Evolutionary conservation across 2,888 invertebrate genomes (phyloP).

Genomic region (Heliothis peltigera): DNA sequence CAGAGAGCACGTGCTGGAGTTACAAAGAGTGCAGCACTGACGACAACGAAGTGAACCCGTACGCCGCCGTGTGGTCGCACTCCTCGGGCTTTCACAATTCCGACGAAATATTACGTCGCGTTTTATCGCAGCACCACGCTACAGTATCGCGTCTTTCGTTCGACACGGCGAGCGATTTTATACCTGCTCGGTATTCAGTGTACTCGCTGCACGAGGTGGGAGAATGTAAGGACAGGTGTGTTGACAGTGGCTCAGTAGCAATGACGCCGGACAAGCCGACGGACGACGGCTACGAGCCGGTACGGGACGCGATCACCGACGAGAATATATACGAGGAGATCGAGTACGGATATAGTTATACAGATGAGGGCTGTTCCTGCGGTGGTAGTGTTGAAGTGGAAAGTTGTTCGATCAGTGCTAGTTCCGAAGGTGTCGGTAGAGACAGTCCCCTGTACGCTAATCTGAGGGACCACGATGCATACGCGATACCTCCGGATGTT

Average conservation of each 20-base stretch:
- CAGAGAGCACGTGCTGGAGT: constrained; percentile 86
- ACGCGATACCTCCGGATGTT: constrained; percentile 86
- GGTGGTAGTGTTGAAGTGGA: constrained; percentile 87
- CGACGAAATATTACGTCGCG: constrained; percentile 79
- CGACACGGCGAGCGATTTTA: constrained; percentile 82
- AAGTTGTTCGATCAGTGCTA: constrained; percentile 85
- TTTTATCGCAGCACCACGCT: constrained; percentile 80
- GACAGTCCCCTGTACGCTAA: constrained; percentile 87
- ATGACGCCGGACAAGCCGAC: constrained; percentile 85
- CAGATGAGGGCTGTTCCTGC: constrained; percentile 86
- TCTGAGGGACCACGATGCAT: constrained; percentile 85
- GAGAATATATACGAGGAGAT: constrained; percentile 88
- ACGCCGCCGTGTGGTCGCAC: constrained; percentile 85
- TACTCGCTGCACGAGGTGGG: constrained; percentile 85
- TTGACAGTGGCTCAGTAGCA: constrained; percentile 75
- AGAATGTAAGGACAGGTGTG: constrained; percentile 80
- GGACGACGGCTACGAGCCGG: constrained; percentile 87
- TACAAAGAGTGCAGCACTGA: constrained; percentile 84
- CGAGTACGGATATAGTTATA: constrained; percentile 81
- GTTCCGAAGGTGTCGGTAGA: constrained; percentile 81
- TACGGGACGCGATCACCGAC: constrained; percentile 84
- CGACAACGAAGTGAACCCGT: constrained; percentile 75
- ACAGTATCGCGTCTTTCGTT: constrained; percentile 81
- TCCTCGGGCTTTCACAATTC: constrained; percentile 86
- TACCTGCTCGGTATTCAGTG: constrained; percentile 78